Evolutionary conservation across 2,797 vertebrate species (phyloP), one percentile per base, ranked within the genome.

Genomic region (Ceyx erithaca): DNA sequence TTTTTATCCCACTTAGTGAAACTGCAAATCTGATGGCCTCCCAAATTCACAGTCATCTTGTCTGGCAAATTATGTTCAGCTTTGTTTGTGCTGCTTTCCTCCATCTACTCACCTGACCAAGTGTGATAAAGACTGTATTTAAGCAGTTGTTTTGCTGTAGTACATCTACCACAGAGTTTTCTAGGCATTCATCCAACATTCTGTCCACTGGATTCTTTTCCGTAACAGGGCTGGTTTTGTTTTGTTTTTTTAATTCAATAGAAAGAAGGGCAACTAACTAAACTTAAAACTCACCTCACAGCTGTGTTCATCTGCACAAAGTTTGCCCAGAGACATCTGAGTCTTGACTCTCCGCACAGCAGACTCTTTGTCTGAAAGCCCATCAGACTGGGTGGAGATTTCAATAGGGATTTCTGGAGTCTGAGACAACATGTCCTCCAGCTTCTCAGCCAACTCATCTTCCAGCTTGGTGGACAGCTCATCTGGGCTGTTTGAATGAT

Each of bases 321-420:
- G 98, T 94, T 99, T 99, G 71, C 99, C 99, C 97, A 99, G 97
- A 5, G 99, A 99, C 98, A 99, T 99, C 98, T 99, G 99, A 46
- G 99, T 99, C 97, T 99, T 99, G 95, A 99, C 99, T 31, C 99
- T 97, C 88, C 99, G 98, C 69, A 99, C 99, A 0, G 99, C 99
- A 4, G 99, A 99, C 98, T 99, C 99, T 94, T 99, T 99, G 97
- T 99, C 99, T 1, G 99, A 99, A 61, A 99, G 98, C 46, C 99
- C 99, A 1, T 99, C 99, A 0, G 99, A 99, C 97, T 99, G 99
- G 4, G 98, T 99, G 96, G 99, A 99, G 97, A 99, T 99, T 95
- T 99, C 99, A 35, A 99, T 99, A 96, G 99, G 99, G 96, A 99
- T 99, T 96, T 99, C 99, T 0, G 99, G 99, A 0, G 99, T 99